Conservation (phyloP, 2,797 vertebrate genomes). For the Pseudomugil gertrudae region DNA sequence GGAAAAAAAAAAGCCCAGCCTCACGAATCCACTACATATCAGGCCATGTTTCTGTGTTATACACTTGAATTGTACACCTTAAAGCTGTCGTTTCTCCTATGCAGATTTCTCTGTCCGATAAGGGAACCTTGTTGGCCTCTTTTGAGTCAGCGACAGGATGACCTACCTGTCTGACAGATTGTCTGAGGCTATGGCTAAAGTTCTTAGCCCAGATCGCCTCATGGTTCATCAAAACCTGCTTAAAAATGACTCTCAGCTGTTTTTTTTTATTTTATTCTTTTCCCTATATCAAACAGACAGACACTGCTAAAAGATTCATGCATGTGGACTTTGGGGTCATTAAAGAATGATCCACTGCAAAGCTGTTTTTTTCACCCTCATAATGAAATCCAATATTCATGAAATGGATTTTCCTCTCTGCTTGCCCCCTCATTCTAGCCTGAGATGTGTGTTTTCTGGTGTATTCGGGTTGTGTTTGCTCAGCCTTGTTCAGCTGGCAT, state of each 20-base stretch:
- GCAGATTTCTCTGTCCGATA: slow-evolving; percentile 29
- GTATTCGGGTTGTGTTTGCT: slow-evolving; percentile 72
- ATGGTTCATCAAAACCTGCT: slow-evolving; percentile 51
- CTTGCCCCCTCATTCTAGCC: slow-evolving; percentile 46
- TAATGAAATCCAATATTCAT: slow-evolving; percentile 84
- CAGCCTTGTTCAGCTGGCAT: slow-evolving; percentile 67
- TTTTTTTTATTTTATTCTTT: slow-evolving; percentile 33
- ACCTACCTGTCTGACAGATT: slow-evolving; percentile 45
- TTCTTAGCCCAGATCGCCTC: slow-evolving; percentile 41
- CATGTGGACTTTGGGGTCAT: slow-evolving; percentile 82
- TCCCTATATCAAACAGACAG: slow-evolving; percentile 72
- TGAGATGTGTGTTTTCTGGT: slow-evolving; percentile 63
- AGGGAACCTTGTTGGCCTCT: slow-evolving; percentile 11
- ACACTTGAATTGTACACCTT: slow-evolving; percentile 10
- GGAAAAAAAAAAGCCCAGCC: slow-evolving; percentile 10
- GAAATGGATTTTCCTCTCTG: slow-evolving; percentile 76
- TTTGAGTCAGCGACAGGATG: slow-evolving; percentile 34
- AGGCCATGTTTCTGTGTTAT: slow-evolving; percentile 6
- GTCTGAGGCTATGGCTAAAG: slow-evolving; percentile 41
- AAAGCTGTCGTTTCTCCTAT: slow-evolving; percentile 17
- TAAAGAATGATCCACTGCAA: slow-evolving; percentile 81
- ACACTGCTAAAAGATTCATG: slow-evolving; percentile 82
- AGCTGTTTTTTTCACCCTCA: slow-evolving; percentile 76
- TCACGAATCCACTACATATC: slow-evolving; percentile 15
- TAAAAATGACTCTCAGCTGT: slow-evolving; percentile 32